Evolutionary conservation across 2,113 vertebrate genomes (phyloP).

Genomic region (Axis porcinus): DNA sequence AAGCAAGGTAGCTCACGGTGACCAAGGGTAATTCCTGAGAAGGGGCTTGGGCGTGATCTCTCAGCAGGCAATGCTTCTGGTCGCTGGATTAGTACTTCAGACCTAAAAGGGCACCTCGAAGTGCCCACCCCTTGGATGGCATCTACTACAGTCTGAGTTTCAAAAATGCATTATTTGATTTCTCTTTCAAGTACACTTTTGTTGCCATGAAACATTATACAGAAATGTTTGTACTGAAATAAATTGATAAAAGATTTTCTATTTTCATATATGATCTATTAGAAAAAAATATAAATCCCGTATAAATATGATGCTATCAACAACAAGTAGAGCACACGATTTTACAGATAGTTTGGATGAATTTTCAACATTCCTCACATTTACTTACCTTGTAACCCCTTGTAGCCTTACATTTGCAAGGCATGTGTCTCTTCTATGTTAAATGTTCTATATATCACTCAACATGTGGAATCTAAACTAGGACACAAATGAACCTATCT

Average conservation of each 20-base stretch:
- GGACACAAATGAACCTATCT: not conserved
- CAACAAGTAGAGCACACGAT: not conserved
- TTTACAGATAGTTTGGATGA: not conserved
- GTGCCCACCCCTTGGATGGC: not conserved
- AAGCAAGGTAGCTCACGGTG: not conserved
- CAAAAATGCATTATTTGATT: not conserved
- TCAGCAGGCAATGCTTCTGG: not conserved
- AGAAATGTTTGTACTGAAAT: not conserved
- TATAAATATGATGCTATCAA: not conserved
- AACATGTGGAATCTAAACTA: not conserved
- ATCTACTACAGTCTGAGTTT: not conserved
- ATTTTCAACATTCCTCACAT: not conserved
- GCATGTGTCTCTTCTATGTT: not conserved
- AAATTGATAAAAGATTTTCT: not conserved
- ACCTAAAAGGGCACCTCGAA: not conserved
- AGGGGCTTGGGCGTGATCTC: not conserved
- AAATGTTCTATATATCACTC: not conserved
- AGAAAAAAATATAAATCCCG: not conserved
- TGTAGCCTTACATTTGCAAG: not conserved
- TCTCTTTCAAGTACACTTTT: not conserved
- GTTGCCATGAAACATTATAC: not conserved
- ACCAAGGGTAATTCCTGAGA: not conserved
- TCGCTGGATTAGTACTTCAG: not conserved
- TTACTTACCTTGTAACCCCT: not conserved
- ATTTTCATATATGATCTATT: not conserved